Base-by-base conservation (phyloP, 2,797 vertebrate genomes). In the Macropus fuliginosus region DNA sequence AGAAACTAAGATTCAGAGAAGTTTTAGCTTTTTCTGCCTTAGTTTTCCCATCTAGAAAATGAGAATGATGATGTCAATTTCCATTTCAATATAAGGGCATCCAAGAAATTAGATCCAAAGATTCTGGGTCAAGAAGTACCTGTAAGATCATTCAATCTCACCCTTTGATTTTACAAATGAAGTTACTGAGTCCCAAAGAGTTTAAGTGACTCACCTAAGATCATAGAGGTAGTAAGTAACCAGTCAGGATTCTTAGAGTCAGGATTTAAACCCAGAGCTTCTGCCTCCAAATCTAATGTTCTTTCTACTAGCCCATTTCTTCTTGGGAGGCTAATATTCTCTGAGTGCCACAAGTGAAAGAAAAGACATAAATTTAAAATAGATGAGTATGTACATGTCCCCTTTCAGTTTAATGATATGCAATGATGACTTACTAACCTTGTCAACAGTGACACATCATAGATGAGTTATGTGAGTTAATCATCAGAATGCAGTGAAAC, bases 341-440 rank as follows among this genome's bases (percentile, higher is more conserved):
- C 74, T 50, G 74, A 87, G 21, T 24, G 27, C 40, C 74, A 87
- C 74, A 46, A 87, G 28, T 27, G 74, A 87, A 87, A 87, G 5
- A 9, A 54, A 91, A 91, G 55, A 95, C 52, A n/a, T 92, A 91
- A 94, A 66, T 54, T 52, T 92, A 87, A 55, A 28, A 40, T 66
- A 93, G 92, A 2, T 91, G 10, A 74, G 52, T 91, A 50, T 87
- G 92, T 95, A 59, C 13, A 24, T 50, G 27, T 5, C 18, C 5
- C 27, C 92, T 92, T 95, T 62, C 62, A 74, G 57, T 34, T 31
- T 92, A 56, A 46, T 94, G 12, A 50, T 89, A 93, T 90, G 62
- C 87, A 3, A 52, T 21, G 29, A 46, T 28, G 24, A 92, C 14
- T 56, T 93, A 93, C 21, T 74, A 94, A 59, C 34, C 56, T 95